Percentiles rank a stretch among this genome's conserved stretches.
Evolutionary conservation across 2,888 invertebrate species (phyloP).

Genomic region (Aleiodes alternator): DNA sequence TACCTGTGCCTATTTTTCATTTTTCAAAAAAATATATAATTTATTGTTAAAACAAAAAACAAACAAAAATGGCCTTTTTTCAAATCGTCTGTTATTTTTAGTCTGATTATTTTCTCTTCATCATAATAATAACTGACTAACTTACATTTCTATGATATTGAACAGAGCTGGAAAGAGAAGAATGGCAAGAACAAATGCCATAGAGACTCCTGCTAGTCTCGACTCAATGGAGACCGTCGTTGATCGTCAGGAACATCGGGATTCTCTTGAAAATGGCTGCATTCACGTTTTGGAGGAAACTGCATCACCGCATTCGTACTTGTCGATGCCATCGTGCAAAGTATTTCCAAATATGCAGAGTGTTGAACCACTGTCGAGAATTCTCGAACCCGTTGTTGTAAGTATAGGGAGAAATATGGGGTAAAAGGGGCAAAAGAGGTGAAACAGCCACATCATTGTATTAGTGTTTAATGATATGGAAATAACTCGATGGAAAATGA

Average conservation of each 20-base stretch:
- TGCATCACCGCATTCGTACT: conserved; percentile 82
- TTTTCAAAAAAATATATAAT: too few relatives aligned
- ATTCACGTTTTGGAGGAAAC: conserved; percentile 63
- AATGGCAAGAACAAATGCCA: conserved; percentile 60
- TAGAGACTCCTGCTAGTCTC: conserved; percentile 64
- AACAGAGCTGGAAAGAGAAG: conserved; percentile 56
- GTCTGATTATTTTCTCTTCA: neutral
- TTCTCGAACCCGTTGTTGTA: conserved; percentile 87
- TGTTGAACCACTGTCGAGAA: conserved; percentile 86
- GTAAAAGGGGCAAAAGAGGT: too few relatives aligned
- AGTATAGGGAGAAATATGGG: conserved; percentile 64
- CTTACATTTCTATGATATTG: neutral
- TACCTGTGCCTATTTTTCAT: too few relatives aligned
- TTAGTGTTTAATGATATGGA: too few relatives aligned
- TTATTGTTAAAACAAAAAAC: too few relatives aligned
- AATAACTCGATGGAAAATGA: too few relatives aligned
- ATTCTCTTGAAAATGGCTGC: conserved; percentile 65
- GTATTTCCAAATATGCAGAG: conserved; percentile 89
- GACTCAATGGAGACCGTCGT: conserved; percentile 64
- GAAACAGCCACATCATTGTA: too few relatives aligned
- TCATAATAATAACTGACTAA: conserved; percentile 6
- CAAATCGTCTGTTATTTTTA: too few relatives aligned
- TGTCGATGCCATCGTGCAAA: conserved; percentile 91
- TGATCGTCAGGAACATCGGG: conserved; percentile 59
- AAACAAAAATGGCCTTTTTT: too few relatives aligned